Evolutionary conservation across 2,113 vertebrate genomes (phyloP), one percentile per base, ranked within the genome.

Genomic region (human (Homo sapiens)): DNA sequence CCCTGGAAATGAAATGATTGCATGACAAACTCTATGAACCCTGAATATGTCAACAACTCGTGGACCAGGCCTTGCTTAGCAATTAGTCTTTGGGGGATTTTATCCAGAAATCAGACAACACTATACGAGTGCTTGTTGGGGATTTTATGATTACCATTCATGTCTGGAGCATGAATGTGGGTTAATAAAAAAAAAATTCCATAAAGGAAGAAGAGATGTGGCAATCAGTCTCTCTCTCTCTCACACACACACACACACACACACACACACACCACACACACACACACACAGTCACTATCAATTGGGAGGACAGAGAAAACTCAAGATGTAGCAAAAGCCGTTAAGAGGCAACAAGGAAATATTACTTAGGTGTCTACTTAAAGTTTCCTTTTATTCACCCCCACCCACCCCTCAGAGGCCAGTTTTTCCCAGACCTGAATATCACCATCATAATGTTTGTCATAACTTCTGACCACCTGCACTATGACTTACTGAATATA

Each of bases 1-100:
- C 98, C 91, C 98, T 98, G 98, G 98, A 98, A 98, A 98, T 98
- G 97, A 98, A 96, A 97, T 98, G 98, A 97, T 96, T 98, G 96
- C 96, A 97, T 98, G 98, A 98, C 98, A 98, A 97, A 97, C 78
- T 97, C 95, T 97, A 75, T 98, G 98, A 98, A 97, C 98, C 98
- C 98, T 98, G 98, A 98, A 98, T 98, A 85, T 98, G 96, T 98
- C 97, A 97, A 97, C 97, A 97, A 94, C 96, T 97, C 98, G 97
- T 96, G 97, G 97, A 98, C 94, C 92, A 98, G 97, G 97, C 98
- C 94, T 97, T 98, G 96, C 94, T 98, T 98, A 98, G 97, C 98
- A 98, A 96, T 98, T 98, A 98, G 93, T 98, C 97, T 98, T 97
- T 13, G 14, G 96, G 98, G 98, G 95, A 93, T 97, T 97, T 97